Percentiles rank a stretch among this genome's conserved stretches.
Conservation (phyloP, 1,140 invertebrate genomes). For the Brachionus paranguensis region DNA sequence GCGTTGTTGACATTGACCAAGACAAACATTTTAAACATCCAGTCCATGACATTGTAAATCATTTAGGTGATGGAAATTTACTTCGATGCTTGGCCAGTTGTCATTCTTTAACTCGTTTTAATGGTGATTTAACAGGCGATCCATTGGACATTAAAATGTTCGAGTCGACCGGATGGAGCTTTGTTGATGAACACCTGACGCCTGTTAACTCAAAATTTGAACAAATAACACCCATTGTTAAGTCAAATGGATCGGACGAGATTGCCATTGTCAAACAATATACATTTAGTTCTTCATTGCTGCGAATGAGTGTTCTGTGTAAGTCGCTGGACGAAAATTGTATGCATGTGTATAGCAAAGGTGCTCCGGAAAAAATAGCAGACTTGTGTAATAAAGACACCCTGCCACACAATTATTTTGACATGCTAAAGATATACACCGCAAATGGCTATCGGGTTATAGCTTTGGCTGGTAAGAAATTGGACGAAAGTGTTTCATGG, state of each 20-base stretch:
- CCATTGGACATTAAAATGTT: constrained; percentile 81
- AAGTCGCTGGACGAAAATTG: constrained; percentile 63
- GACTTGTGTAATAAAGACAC: constrained; percentile 56
- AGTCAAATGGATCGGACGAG: constrained; percentile 58
- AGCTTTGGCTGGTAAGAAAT: constrained; percentile 53
- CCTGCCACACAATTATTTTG: constrained; percentile 54
- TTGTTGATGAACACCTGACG: constrained; percentile 69
- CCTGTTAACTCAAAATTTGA: constrained; percentile 59
- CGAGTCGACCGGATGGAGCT: constrained; percentile 61
- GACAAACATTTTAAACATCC: background rate
- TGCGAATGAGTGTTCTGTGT: constrained; percentile 81
- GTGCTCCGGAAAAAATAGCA: constrained; percentile 81
- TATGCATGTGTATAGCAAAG: constrained; percentile 78
- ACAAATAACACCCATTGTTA: constrained; percentile 18
- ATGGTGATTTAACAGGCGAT: constrained; percentile 75
- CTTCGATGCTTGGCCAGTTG: constrained; percentile 69
- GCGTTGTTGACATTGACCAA: constrained; percentile 63
- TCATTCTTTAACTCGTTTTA: constrained; percentile 78
- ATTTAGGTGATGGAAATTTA: background rate
- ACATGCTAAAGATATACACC: constrained; percentile 53
- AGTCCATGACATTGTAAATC: background rate
- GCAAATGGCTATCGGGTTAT: constrained; percentile 57
- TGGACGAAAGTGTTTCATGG: constrained; percentile 46
- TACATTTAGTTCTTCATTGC: constrained; percentile 80
- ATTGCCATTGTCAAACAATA: constrained; percentile 83